These are phyloP conservation scores for Ellobius talpinus DNA, from an alignment of 2,113 vertebrate genomes.

Conservation along the genomic window DNA sequence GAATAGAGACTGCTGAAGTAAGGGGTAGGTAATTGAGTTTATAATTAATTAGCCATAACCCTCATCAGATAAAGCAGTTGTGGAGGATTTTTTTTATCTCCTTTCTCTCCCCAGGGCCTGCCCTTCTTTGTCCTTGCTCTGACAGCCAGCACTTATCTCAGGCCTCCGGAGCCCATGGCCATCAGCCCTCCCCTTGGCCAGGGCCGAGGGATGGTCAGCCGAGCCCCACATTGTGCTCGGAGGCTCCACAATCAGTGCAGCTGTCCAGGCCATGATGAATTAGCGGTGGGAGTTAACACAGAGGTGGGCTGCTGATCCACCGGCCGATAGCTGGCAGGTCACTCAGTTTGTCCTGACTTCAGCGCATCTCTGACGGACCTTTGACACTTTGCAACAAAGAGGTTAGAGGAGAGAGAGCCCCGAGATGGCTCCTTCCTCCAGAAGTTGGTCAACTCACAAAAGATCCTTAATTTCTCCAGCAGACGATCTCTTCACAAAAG, in stretches of 20 bases:
- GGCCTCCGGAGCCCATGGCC: constrained; percentile 79
- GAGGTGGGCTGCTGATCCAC: constrained; percentile 89
- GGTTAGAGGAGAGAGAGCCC: constrained; percentile 71
- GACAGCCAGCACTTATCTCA: constrained; percentile 92
- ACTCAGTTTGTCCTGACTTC: constrained; percentile 63
- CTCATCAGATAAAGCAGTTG: constrained; percentile 96
- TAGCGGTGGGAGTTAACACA: constrained; percentile 87
- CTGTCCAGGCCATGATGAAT: constrained; percentile 93
- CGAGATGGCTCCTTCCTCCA: not conserved
- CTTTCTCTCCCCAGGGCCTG: constrained; percentile 92
- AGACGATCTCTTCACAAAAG: constrained; percentile 75
- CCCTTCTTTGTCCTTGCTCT: constrained; percentile 94
- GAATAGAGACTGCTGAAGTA: constrained; percentile 96
- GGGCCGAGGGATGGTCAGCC: constrained; percentile 83
- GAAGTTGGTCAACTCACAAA: constrained; percentile 84
- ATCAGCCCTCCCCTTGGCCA: constrained; percentile 83
- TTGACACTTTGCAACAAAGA: constrained; percentile 90
- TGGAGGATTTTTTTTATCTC: constrained; percentile 88
- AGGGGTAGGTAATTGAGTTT: constrained; percentile 99
- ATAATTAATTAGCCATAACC: constrained; percentile 99
- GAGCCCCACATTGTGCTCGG: constrained; percentile 84
- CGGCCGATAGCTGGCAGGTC: constrained; percentile 81
- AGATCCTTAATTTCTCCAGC: constrained; percentile 85
- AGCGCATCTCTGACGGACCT: constrained; percentile 57
- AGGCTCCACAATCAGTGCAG: constrained; percentile 83